phyloP scores from a whole-genome alignment of 2,888 invertebrate species.

The Eupithecia dodoneata region DNA sequence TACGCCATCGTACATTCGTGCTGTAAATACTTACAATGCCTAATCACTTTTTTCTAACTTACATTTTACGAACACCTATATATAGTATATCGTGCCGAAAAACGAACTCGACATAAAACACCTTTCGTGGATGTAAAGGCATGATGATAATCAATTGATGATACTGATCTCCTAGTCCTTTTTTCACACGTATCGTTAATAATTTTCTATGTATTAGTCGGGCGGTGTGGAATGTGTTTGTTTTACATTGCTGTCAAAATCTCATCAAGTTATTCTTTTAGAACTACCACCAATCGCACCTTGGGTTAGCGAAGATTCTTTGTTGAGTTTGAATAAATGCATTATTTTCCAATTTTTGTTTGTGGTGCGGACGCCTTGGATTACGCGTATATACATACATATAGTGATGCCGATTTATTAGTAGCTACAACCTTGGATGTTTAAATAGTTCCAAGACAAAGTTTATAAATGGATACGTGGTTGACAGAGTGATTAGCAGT shows the following conservation, averaged over 20 bases:
- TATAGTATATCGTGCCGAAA: background rate
- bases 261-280: background rate
- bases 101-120: background rate
- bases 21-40: background rate
- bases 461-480: background rate
- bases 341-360: conserved; percentile 13
- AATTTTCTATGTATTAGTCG: conserved; percentile 2
- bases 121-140: too few species aligned
- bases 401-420: background rate
- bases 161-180: background rate
- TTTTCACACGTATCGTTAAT: conserved; percentile 3
- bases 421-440: background rate
- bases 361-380: conserved; percentile 9
- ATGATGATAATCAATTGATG: background rate
- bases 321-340: background rate
- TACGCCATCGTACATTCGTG: background rate
- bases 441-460: background rate
- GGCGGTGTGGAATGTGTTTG: conserved; percentile 6
- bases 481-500: background rate
- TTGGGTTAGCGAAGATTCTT: background rate
- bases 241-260: background rate
- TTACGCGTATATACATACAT: background rate
- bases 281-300: background rate
- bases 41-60: background rate
- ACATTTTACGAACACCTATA: background rate